phyloP scores from a whole-genome alignment of 2,113 vertebrate genomes.

The Oceanites oceanicus region DNA sequence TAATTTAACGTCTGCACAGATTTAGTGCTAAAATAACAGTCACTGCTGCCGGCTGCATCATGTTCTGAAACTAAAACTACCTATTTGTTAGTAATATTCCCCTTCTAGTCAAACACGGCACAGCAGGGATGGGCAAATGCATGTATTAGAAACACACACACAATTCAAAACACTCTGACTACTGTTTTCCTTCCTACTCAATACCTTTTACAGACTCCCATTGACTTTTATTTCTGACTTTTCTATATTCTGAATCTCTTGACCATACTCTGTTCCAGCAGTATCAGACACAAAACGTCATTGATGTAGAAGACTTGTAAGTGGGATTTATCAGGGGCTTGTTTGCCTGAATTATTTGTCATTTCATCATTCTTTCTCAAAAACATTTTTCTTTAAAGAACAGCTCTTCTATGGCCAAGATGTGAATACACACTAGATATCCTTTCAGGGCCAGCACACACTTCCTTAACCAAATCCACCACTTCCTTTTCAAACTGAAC shows the following conservation, averaged over 20 bases:
- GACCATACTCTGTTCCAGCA: background rate
- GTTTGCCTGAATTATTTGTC: slow-evolving; percentile 33
- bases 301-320: background rate
- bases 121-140: background rate
- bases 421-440: slow-evolving; percentile 12
- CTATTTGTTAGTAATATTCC: background rate
- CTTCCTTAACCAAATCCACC: slow-evolving; percentile 64
- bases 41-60: background rate
- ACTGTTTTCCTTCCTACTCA: background rate
- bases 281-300: background rate
- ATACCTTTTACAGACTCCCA: background rate
- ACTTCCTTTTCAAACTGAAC: slow-evolving; percentile 64
- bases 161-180: background rate
- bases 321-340: background rate
- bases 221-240: slow-evolving; percentile 31
- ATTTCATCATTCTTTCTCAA: background rate
- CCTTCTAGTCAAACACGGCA: background rate
- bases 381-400: slow-evolving; percentile 23
- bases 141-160: background rate
- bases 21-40: slow-evolving; percentile 40
- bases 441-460: slow-evolving; percentile 38
- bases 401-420: background rate
- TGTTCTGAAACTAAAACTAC: slow-evolving; percentile 41
- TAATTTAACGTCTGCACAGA: slow-evolving; percentile 9
- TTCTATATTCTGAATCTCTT: background rate